Conservation (phyloP, 2,888 invertebrate species). For the Entomobrya proxima region DNA sequence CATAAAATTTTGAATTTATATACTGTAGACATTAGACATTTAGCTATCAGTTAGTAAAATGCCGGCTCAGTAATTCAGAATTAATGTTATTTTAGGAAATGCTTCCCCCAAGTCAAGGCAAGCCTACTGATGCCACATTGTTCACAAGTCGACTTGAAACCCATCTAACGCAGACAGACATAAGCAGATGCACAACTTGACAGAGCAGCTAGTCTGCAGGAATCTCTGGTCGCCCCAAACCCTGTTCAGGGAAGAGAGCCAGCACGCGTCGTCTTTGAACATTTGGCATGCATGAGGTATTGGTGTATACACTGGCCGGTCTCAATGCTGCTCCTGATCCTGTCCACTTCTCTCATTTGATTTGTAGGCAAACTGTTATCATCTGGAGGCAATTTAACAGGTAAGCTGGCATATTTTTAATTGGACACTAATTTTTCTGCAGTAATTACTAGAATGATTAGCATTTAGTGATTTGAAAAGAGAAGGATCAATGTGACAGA, state of each 20-base stretch:
- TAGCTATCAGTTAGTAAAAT: too few species aligned
- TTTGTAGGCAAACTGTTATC: neutral
- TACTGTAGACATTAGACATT: too few species aligned
- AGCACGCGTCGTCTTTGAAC: slow-evolving; percentile 46
- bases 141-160: neutral
- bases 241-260: neutral
- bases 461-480: too few species aligned
- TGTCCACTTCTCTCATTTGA: slow-evolving; percentile 6
- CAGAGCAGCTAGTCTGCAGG: neutral
- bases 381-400: slow-evolving; percentile 25
- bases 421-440: too few species aligned
- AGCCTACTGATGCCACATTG: too few species aligned
- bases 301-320: slow-evolving; percentile 3
- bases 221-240: neutral
- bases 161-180: neutral
- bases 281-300: slow-evolving; percentile 49
- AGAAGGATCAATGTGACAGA: too few species aligned
- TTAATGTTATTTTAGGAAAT: too few species aligned
- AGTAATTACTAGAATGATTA: too few species aligned
- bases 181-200: neutral
- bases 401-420: slow-evolving; percentile 37
- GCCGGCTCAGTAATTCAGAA: too few species aligned
- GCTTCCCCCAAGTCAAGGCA: too few species aligned
- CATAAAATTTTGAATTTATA: too few species aligned
- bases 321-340: slow-evolving; percentile 1